phyloP scores from a whole-genome alignment of 2,113 vertebrate species.

The Heliornis fulica region DNA sequence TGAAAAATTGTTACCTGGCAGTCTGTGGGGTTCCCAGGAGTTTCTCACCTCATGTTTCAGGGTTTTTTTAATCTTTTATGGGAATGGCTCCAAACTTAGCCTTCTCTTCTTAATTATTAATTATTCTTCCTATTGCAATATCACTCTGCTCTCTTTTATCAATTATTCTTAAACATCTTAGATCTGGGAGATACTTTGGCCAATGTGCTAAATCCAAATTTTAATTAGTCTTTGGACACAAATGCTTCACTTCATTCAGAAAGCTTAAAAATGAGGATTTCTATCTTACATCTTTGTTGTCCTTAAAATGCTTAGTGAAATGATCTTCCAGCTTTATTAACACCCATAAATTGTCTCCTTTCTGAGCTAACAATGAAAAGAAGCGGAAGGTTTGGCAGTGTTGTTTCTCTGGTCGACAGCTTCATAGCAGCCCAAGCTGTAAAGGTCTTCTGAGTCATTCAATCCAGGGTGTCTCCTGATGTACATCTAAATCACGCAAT shows the following conservation, averaged over 20 bases:
- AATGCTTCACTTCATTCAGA: neutral
- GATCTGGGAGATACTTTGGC: neutral
- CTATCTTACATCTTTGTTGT: neutral
- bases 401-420: neutral
- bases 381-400: neutral
- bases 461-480: rapidly evolving
- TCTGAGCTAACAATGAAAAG: neutral
- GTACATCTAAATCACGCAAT: neutral
- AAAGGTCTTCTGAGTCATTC: neutral
- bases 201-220: neutral
- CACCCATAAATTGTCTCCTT: neutral
- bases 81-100: neutral
- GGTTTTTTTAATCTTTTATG: neutral
- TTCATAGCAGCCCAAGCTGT: neutral
- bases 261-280: neutral
- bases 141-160: neutral
- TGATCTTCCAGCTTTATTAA: neutral
- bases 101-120: neutral
- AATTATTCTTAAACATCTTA: neutral
- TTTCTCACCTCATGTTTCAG: neutral
- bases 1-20: neutral
- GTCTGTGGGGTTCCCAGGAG: neutral
- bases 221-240: neutral
- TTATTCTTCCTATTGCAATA: neutral
- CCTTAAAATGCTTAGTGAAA: neutral